Evolutionary conservation across 2,113 vertebrate species (phyloP).

Genomic region (Montifringilla adamsi): DNA sequence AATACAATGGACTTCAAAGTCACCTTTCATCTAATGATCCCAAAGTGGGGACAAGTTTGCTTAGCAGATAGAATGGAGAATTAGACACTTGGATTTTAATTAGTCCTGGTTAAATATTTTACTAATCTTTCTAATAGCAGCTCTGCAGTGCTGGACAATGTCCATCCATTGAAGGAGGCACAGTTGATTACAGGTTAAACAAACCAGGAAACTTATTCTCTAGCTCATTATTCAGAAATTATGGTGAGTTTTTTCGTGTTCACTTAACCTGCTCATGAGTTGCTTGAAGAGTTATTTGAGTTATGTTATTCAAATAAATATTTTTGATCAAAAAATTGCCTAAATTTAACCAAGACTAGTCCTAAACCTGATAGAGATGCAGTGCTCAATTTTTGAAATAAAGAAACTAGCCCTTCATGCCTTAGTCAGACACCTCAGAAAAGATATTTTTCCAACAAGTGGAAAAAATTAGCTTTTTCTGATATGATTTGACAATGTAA

Average conservation of each 20-base stretch:
- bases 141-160: background rate
- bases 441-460: background rate
- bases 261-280: background rate
- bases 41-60: conserved; percentile 25
- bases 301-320: background rate
- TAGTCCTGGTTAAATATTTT: conserved; percentile 42
- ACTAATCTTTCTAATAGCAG: background rate
- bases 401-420: background rate
- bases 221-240: background rate
- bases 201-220: background rate
- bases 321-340: background rate
- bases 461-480: background rate
- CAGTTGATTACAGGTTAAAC: background rate
- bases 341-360: background rate
- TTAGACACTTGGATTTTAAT: conserved; percentile 23
- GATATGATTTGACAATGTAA: background rate
- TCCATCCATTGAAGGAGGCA: background rate
- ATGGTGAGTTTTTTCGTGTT: background rate
- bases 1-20: conserved; percentile 60
- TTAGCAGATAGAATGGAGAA: background rate
- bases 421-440: background rate
- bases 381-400: background rate
- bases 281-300: background rate
- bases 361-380: background rate
- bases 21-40: conserved; percentile 53